Evolutionary conservation across 2,113 vertebrate genomes (phyloP).

Genomic region (Paramormyrops kingsleyae): DNA sequence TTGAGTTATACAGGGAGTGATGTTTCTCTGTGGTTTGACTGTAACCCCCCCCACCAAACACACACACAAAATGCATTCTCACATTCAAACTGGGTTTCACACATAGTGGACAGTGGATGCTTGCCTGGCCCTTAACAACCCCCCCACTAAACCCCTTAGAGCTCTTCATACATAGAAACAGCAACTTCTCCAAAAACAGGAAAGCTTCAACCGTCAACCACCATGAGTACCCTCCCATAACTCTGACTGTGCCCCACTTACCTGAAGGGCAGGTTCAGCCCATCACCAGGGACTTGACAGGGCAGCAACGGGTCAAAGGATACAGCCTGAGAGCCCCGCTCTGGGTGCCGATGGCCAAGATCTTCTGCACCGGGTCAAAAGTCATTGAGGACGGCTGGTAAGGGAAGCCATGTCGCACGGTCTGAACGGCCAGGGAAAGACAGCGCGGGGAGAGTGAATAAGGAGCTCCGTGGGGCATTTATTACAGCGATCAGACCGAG

Average conservation of each 20-base stretch:
- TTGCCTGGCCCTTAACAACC: not conserved
- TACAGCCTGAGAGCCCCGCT: conserved; percentile 93
- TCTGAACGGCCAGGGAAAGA: conserved; percentile 60
- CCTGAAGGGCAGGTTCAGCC: not conserved
- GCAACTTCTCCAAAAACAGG: not conserved
- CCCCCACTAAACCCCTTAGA: not conserved
- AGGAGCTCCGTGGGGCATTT: not conserved
- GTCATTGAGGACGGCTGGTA: conserved; percentile 96
- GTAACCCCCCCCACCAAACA: not conserved
- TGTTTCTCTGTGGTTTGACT: not conserved
- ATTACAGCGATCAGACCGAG: not conserved
- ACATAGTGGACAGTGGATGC: not conserved
- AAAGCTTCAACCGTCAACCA: not conserved
- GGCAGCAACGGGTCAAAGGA: conserved; percentile 69
- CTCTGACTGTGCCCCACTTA: not conserved
- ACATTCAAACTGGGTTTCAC: not conserved
- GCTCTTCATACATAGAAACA: not conserved
- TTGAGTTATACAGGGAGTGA: not conserved
- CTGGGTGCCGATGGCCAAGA: conserved; percentile 90
- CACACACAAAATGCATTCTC: not conserved
- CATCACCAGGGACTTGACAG: not conserved
- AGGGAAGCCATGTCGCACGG: conserved; percentile 96
- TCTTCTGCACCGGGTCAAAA: conserved; percentile 98
- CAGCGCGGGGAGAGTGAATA: conserved; percentile 37
- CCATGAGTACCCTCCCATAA: not conserved